These are phyloP conservation scores for Drosophila paranaensis DNA, from an alignment of 2,888 invertebrate genomes.

Conservation along the genomic window DNA sequence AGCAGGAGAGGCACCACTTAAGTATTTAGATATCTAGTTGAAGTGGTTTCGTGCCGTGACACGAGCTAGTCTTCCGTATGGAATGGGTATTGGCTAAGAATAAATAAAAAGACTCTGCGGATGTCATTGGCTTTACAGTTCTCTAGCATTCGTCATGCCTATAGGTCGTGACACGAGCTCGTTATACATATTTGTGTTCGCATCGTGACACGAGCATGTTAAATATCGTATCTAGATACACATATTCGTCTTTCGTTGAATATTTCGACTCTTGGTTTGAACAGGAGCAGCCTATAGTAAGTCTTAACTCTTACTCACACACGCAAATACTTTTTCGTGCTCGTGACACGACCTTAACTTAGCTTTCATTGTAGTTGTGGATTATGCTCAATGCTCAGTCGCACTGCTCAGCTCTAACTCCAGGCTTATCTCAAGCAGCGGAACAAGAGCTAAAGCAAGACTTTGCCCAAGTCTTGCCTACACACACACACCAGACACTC, in stretches of 20 bases:
- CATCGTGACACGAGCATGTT: not conserved
- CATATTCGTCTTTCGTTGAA: no score
- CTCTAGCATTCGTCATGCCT: no score
- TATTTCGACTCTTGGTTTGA: no score
- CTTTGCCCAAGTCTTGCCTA: not conserved
- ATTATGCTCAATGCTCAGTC: conserved; percentile 1
- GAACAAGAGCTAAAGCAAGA: conserved; percentile 19
- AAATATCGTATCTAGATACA: no score
- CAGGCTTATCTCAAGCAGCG: conserved; percentile 12
- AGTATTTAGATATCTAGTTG: not conserved
- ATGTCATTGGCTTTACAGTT: no score
- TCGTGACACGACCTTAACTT: not conserved
- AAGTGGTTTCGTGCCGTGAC: not conserved
- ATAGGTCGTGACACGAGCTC: no score
- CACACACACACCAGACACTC: not conserved
- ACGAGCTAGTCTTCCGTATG: not conserved
- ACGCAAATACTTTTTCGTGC: no score
- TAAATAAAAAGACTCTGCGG: no score
- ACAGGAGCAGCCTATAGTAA: no score
- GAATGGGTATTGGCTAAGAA: no score
- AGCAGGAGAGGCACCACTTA: not conserved
- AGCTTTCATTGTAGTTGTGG: not conserved
- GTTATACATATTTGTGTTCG: not conserved
- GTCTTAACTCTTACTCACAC: not conserved
- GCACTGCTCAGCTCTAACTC: conserved; percentile 1